Evolutionary conservation across 2,113 vertebrate genomes (phyloP), one percentile per base, ranked within the genome.

Genomic region (Vanacampus margaritifer): DNA sequence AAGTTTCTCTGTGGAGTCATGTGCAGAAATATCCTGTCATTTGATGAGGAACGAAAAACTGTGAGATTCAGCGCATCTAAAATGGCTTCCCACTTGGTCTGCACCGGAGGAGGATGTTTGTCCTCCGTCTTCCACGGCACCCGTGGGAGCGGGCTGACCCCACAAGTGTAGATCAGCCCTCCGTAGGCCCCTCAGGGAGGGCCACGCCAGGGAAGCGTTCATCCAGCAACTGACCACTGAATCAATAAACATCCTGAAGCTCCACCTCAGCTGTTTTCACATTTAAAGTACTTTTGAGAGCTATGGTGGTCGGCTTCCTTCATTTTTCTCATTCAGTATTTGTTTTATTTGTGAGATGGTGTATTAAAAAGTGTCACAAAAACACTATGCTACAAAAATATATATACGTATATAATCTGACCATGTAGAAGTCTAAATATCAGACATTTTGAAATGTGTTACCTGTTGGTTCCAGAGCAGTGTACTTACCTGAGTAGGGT

Each of bases 401-500:
- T 64, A 53, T 2, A 36, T n/a, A n/a, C n/a, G n/a, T n/a, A n/a
- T n/a, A n/a, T n/a, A n/a, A n/a, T 64, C 72, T 83, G 71, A 65
- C 78, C 46, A 28, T 73, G 60, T 69, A 69, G 32, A 69, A 78
- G 59, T 36, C 82, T 86, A 76, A 69, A 76, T 74, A 62, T 41
- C 60, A 26, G 39, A 26, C 60, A 62, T 62, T 62, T 69, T 84
- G 37, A 81, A 72, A 80, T 88, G 65, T 84, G 66, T 81, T 90
- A 88, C 91, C 91, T 92, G 86, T 88, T 78, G 75, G 70, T 76
- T 88, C 81, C 85, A 79, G 85, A 86, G 86, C 86, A 67, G 85
- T 73, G 87, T 90, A 94, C 97, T 98, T 98, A 99, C 97, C 97
- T 98, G 93, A 99, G 92, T 84, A 99, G 93, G 2, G 97, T 99